phyloP scores from a whole-genome alignment of 2,113 vertebrate genomes.

The Dunckerocampus dactyliophorus region DNA sequence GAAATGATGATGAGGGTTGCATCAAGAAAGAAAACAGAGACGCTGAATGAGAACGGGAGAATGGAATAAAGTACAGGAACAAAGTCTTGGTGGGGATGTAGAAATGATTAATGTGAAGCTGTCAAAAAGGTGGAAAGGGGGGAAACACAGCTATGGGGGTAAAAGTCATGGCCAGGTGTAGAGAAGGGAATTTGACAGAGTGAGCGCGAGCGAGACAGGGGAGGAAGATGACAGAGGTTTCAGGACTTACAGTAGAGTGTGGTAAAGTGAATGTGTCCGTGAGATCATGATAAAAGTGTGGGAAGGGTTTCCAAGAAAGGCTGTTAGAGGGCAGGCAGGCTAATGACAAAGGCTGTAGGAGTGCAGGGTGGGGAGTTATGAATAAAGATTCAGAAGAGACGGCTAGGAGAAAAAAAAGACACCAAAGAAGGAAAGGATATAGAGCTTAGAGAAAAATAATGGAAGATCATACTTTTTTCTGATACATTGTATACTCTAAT shows the following conservation, averaged over 20 bases:
- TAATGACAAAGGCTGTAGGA: constrained; percentile 5
- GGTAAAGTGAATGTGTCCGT: constrained; percentile 27
- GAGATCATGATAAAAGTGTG: constrained; percentile 26
- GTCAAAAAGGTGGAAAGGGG: constrained; percentile 66
- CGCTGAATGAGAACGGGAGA: constrained; percentile 7
- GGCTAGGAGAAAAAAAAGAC: constrained; percentile 10
- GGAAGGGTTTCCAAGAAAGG: constrained; percentile 38
- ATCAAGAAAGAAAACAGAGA: constrained; percentile 21
- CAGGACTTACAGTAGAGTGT: constrained; percentile 15
- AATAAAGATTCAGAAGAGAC: constrained; percentile 30
- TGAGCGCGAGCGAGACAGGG: constrained; percentile 9
- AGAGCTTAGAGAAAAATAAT: no score
- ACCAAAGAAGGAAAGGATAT: neutral
- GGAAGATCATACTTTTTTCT: neutral
- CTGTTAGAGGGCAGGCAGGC: constrained; percentile 24
- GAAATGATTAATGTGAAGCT: constrained; percentile 72
- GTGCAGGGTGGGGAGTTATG: constrained; percentile 10
- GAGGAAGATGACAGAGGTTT: constrained; percentile 6
- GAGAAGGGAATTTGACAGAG: constrained; percentile 49
- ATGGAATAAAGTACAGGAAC: constrained; percentile 26
- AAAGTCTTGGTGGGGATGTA: constrained; percentile 48
- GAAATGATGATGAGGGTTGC: neutral
- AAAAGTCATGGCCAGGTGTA: constrained; percentile 59
- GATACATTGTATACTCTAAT: neutral
- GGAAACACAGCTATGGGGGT: constrained; percentile 56